These are phyloP conservation scores for Leucopsar rothschildi DNA, from an alignment of 2,113 vertebrate genomes.

Conservation along the genomic window DNA sequence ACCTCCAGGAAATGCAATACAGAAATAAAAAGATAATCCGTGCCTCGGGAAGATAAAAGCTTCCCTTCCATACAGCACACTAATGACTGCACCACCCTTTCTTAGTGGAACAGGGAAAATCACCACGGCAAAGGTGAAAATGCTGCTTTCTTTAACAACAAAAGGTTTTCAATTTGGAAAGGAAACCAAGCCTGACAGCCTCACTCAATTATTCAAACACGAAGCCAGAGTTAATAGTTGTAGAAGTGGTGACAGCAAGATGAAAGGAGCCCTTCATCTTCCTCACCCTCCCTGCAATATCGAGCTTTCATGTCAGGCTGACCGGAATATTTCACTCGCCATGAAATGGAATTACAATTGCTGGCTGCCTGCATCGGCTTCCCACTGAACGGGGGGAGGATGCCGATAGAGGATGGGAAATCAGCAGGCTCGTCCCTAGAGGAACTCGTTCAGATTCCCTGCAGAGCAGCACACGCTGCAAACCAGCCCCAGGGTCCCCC, in stretches of 20 bases:
- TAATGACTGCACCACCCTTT: neutral
- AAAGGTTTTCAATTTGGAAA: neutral
- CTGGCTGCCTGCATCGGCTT: neutral
- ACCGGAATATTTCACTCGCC: neutral
- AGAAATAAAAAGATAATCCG: neutral
- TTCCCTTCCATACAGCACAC: neutral
- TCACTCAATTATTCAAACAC: neutral
- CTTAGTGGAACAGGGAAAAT: neutral
- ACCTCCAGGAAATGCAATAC: neutral
- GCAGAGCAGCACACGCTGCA: neutral
- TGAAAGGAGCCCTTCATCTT: slow-evolving; percentile 10
- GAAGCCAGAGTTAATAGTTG: neutral
- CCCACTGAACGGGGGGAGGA: neutral
- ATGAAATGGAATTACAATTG: neutral
- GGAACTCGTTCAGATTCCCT: neutral
- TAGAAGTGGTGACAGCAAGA: neutral
- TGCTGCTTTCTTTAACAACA: neutral
- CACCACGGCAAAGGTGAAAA: neutral
- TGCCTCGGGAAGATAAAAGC: neutral
- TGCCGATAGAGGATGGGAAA: neutral
- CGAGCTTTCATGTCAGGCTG: neutral
- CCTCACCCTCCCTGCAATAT: neutral
- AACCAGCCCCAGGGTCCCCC: neutral
- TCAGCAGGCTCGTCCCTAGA: neutral
- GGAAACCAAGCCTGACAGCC: neutral